Conservation (phyloP, 2,888 invertebrate species). For the Melipona bicolor region DNA sequence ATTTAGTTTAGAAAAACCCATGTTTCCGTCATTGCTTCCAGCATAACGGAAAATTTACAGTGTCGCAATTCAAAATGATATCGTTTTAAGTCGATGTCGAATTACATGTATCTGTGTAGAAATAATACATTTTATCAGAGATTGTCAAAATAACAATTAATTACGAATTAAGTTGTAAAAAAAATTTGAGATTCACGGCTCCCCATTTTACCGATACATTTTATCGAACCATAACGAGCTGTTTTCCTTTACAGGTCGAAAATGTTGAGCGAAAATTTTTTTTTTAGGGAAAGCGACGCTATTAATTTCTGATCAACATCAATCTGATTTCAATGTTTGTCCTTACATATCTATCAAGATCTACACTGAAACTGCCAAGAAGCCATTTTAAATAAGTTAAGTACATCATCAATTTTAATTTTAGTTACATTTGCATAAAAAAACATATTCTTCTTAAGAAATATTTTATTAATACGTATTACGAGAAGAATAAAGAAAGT, state of each 20-base stretch:
- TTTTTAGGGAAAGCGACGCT: slow-evolving; percentile 60
- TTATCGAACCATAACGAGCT: slow-evolving; percentile 64
- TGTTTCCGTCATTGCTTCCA: too few species aligned
- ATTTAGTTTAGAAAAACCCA: too few species aligned
- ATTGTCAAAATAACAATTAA: not conserved
- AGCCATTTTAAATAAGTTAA: slow-evolving; percentile 52
- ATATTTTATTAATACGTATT: not conserved
- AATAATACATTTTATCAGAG: too few species aligned
- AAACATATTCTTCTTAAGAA: not conserved
- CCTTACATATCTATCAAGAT: slow-evolving; percentile 62
- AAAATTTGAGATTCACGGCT: not conserved
- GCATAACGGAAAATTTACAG: too few species aligned
- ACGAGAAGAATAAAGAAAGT: not conserved
- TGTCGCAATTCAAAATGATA: too few species aligned
- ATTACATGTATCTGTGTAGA: too few species aligned
- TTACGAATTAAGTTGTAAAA: not conserved
- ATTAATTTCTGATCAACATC: slow-evolving; percentile 67
- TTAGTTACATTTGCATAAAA: not conserved
- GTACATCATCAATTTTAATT: slow-evolving; percentile 53
- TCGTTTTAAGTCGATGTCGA: too few species aligned
- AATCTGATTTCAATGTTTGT: slow-evolving; percentile 68
- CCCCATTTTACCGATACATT: slow-evolving; percentile 39
- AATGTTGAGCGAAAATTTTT: slow-evolving; percentile 62
- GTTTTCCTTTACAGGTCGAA: slow-evolving; percentile 65
- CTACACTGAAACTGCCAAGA: slow-evolving; percentile 54